These are phyloP conservation scores for Conus canariensis DNA, from an alignment of 2,888 invertebrate species.

Conservation along the genomic window DNA sequence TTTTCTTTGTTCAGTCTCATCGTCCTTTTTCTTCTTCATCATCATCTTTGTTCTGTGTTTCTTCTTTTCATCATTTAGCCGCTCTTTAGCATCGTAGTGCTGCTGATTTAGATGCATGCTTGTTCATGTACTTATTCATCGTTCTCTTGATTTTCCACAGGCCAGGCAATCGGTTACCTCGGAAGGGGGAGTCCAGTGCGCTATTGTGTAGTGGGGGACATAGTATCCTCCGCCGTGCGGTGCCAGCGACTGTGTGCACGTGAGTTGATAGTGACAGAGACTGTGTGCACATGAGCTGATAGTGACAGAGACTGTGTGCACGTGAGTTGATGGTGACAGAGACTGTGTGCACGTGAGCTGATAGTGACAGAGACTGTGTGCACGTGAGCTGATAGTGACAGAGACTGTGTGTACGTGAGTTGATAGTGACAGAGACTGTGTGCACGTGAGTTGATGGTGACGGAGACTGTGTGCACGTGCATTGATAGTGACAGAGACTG, in stretches of 20 bases:
- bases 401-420: neutral
- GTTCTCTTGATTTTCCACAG: neutral
- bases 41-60: neutral
- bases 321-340: neutral
- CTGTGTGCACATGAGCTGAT: too few relatives aligned
- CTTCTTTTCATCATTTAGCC: neutral
- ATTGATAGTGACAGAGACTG: neutral
- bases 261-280: neutral
- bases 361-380: too few relatives aligned
- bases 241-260: neutral
- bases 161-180: neutral
- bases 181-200: neutral
- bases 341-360: too few relatives aligned
- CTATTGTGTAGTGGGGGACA: neutral
- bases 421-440: neutral
- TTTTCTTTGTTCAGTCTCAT: neutral
- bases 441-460: too few relatives aligned
- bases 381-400: neutral
- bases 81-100: neutral
- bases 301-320: neutral
- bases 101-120: too few relatives aligned
- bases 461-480: too few relatives aligned
- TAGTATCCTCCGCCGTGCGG: neutral
- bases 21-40: neutral
- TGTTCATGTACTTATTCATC: too few relatives aligned